A percentile compares a stretch with the other conserved stretches of the same genome.
These are phyloP conservation scores for Tenebrio molitor DNA, from an alignment of 1,140 invertebrate species.

Conservation along the genomic window DNA sequence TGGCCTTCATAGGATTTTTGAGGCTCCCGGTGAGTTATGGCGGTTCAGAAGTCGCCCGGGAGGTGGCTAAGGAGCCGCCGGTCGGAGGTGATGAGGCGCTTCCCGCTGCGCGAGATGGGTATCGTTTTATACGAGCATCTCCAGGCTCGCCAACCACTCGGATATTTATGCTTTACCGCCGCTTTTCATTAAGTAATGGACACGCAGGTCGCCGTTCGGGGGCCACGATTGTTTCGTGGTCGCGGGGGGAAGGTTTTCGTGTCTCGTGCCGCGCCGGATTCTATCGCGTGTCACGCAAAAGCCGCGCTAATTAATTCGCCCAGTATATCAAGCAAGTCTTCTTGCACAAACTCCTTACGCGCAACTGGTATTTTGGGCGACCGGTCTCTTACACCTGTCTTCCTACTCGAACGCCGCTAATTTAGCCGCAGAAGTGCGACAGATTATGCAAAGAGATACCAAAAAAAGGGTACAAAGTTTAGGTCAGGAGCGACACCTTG, in stretches of 20 bases:
- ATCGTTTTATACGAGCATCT: conserved; percentile 25
- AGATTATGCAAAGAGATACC: not conserved
- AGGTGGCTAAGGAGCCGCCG: conserved; percentile 42
- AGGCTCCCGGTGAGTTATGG: conserved; percentile 25
- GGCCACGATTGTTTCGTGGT: too few species aligned
- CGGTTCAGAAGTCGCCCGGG: conserved; percentile 42
- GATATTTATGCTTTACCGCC: conserved; percentile 32
- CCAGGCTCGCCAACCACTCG: conserved; percentile 18
- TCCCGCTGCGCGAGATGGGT: conserved; percentile 43
- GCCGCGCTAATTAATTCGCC: conserved; percentile 3
- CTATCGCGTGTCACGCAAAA: not conserved
- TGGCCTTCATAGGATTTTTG: too few species aligned
- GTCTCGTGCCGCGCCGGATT: not conserved
- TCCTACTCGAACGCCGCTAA: not conserved
- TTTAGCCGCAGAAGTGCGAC: not conserved
- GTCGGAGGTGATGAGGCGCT: conserved; percentile 43
- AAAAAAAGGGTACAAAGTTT: not conserved
- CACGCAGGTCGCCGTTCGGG: not conserved
- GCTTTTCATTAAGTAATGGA: conserved; percentile 29
- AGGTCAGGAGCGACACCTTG: not conserved
- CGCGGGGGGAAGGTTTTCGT: not conserved
- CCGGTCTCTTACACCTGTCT: conserved; percentile 9
- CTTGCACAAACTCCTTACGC: too few species aligned
- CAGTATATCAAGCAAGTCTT: not conserved
- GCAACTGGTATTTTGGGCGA: conserved; percentile 1